A percentile compares a stretch with the other conserved stretches of the same genome.
Evolutionary conservation across 64 coral and sea anemone genomes (phyloP).

Genomic region (Actinia equina): DNA sequence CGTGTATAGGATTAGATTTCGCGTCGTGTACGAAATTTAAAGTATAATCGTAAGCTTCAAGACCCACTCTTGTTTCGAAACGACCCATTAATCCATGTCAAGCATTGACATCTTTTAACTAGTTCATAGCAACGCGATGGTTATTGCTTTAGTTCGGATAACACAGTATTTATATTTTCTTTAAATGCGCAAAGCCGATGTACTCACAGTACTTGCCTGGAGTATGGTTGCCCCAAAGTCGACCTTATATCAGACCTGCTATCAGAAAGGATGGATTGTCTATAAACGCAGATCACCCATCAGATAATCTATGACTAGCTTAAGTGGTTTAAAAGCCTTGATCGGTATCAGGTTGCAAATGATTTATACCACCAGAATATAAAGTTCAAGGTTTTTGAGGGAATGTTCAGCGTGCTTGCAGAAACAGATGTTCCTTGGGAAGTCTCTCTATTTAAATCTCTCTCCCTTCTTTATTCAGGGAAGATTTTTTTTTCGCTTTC

Average conservation of each 20-base stretch:
- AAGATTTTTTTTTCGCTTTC: no score
- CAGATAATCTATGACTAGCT: neutral
- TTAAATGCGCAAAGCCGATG: neutral
- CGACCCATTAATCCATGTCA: no score
- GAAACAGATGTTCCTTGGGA: neutral
- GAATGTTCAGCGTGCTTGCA: neutral
- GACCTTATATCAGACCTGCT: neutral
- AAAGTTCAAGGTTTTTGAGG: neutral
- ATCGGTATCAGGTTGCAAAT: neutral
- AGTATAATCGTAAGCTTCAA: no score
- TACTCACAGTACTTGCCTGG: neutral
- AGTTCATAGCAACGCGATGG: neutral
- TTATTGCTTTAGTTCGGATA: neutral
- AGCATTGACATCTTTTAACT: neutral
- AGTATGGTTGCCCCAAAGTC: neutral
- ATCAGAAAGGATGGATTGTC: neutral
- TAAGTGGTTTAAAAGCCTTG: neutral
- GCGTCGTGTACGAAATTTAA: neutral
- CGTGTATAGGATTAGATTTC: neutral
- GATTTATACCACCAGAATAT: neutral
- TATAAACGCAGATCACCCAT: neutral
- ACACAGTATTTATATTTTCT: neutral
- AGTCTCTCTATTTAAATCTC: no score
- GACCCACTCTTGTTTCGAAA: no score
- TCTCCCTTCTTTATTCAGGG: no score